phyloP scores from a whole-genome alignment of 1,140 invertebrate species.

The Harlomillsia oculata region DNA sequence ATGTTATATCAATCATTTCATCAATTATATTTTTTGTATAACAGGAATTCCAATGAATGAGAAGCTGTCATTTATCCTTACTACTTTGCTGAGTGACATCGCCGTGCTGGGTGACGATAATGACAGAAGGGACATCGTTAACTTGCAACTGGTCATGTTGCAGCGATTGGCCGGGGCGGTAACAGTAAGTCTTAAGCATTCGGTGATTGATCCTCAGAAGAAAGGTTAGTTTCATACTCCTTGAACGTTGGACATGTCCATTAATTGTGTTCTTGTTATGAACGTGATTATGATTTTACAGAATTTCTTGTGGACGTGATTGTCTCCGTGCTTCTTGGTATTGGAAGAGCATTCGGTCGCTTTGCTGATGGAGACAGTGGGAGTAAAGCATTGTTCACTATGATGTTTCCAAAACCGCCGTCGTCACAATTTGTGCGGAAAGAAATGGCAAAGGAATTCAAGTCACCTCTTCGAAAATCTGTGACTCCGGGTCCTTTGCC shows the following conservation, averaged over 20 bases:
- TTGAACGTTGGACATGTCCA: no score
- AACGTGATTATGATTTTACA: slow-evolving; percentile 1
- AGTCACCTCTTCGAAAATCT: slow-evolving; percentile 46
- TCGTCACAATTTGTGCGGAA: slow-evolving; percentile 35
- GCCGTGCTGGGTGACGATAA: slow-evolving; percentile 57
- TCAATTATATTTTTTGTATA: slow-evolving; percentile 36
- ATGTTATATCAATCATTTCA: no score
- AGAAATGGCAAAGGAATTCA: slow-evolving; percentile 36
- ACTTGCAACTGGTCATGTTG: slow-evolving; percentile 68
- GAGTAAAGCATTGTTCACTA: slow-evolving; percentile 60
- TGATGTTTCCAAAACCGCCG: slow-evolving; percentile 69
- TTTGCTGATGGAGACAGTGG: slow-evolving; percentile 33
- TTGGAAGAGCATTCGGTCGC: slow-evolving; percentile 78
- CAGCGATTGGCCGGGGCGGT: slow-evolving; percentile 52
- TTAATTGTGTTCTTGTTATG: neutral
- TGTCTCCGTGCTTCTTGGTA: slow-evolving; percentile 68
- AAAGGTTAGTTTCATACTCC: no score
- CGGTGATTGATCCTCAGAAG: slow-evolving; percentile 4
- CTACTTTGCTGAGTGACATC: slow-evolving; percentile 80
- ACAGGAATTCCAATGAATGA: slow-evolving; percentile 79
- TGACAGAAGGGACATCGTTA: slow-evolving; percentile 61
- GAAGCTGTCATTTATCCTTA: slow-evolving; percentile 85
- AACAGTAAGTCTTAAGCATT: slow-evolving; percentile 39
- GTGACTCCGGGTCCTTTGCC: slow-evolving; percentile 89
- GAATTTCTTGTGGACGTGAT: slow-evolving; percentile 25